Evolutionary conservation across 2,113 vertebrate species (phyloP).

Genomic region (Atrichornis clamosus): DNA sequence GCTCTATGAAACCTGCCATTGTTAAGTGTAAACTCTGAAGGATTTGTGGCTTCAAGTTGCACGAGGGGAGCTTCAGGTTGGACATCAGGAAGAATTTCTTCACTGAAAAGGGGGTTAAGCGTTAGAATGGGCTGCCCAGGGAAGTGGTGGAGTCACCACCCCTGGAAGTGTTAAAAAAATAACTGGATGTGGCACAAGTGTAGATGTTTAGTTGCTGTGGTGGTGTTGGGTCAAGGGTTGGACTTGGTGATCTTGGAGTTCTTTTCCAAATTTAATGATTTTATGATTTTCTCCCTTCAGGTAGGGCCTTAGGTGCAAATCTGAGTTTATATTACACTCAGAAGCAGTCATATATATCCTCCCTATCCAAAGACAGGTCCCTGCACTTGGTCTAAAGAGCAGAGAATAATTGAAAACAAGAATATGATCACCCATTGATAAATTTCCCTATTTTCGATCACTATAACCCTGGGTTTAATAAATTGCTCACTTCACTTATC

Average conservation of each 20-base stretch:
- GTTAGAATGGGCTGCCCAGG: not conserved
- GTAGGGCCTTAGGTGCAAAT: not conserved
- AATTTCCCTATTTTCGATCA: not conserved
- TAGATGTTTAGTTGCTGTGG: accelerated
- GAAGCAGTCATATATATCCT: not conserved
- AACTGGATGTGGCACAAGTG: not conserved
- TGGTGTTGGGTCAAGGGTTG: not conserved
- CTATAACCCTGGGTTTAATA: not conserved
- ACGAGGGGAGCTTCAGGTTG: not conserved
- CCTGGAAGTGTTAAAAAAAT: not conserved
- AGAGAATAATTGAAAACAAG: not conserved
- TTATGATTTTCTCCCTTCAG: not conserved
- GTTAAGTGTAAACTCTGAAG: not conserved
- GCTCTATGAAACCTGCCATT: not conserved
- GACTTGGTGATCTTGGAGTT: not conserved
- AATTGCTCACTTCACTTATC: not conserved
- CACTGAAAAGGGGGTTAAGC: not conserved
- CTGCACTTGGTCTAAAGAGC: not conserved
- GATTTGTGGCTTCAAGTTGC: not conserved
- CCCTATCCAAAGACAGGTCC: not conserved
- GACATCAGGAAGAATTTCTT: not conserved
- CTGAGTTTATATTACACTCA: not conserved
- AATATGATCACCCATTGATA: not conserved
- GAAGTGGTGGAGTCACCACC: not conserved
- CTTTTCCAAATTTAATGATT: not conserved